Evolutionary conservation across 2,888 invertebrate species (phyloP), one percentile per base, ranked within the genome.

Genomic region (Dendrolimus houi): DNA sequence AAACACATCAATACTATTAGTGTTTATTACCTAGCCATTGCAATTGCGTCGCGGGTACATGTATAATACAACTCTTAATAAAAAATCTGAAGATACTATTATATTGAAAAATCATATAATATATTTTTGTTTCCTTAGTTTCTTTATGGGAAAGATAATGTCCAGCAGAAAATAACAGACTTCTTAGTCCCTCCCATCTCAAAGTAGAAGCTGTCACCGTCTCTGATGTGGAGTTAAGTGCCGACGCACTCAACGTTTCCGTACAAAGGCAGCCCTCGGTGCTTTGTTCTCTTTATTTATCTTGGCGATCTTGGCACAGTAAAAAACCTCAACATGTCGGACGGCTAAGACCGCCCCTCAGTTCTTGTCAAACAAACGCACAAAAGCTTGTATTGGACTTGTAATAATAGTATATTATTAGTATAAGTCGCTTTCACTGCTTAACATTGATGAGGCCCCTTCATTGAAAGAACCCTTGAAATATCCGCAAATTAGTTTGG

Each of bases 241-340:
- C 71, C 78, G 77, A 73, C 78, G 79, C 75, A 75, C 81, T 82
- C 77, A 66, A 77, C 79, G 75, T 81, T 77, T 78, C 81, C 75
- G 72, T 78, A 86, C 85, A 88, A 87, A 87, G 82, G 80, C 84
- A 71, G 79, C 83, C 85, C 87, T 87, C 84, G 81, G 83, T 75
- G 81, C 86, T 85, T 87, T 89, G 87, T 89, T 86, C 75, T 85
- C 85, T 87, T 89, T 88, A 88, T 89, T 83, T 83, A 81, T 75
- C 75, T 81, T 80, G 80, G 82, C 78, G 79, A 73, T 29, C 29
- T 29, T 79, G 79, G 77, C 75, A 71, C 70, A 71, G 70, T 69
- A 75, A 85, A 29, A 87, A 86, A 85, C 79, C 75, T 76, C 72
- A 75, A 77, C 74, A 72, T 67, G 66, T 65, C 67, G 68, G 69